Percentiles rank a stretch among this genome's conserved stretches.
phyloP scores from a whole-genome alignment of 2,797 vertebrate species.

The Acridotheres tristis region DNA sequence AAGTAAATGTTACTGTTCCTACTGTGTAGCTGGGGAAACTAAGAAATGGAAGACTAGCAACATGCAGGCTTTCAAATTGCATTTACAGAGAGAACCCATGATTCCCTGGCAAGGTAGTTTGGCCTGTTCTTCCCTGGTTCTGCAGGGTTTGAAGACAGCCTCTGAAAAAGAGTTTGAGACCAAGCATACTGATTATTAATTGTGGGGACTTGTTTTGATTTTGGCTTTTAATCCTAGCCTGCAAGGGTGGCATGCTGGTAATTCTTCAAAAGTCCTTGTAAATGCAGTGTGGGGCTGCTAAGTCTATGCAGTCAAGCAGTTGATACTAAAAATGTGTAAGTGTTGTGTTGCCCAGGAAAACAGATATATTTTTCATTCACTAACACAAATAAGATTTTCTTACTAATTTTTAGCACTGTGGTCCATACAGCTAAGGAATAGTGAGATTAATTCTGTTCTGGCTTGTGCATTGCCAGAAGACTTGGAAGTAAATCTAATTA shows the following conservation, averaged over 20 bases:
- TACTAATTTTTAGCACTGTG: conserved; percentile 19
- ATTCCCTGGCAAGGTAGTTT: background rate
- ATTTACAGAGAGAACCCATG: background rate
- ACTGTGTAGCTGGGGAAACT: background rate
- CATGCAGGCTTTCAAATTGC: background rate
- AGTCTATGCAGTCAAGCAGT: background rate
- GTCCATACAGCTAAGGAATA: background rate
- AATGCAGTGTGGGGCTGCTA: background rate
- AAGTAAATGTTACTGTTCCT: background rate
- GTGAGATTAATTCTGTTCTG: conserved; percentile 19
- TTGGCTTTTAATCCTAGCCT: background rate
- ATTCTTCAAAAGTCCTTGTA: background rate
- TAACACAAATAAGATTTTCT: conserved; percentile 30
- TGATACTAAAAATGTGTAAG: background rate
- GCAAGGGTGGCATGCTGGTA: background rate
- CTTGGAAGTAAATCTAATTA: conserved; percentile 44
- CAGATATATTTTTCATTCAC: conserved; percentile 9
- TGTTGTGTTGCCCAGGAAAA: background rate
- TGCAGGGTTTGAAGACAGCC: background rate
- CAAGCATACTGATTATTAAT: background rate
- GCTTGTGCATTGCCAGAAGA: conserved; percentile 7
- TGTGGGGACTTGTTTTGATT: background rate
- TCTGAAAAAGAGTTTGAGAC: background rate
- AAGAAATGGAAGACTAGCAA: background rate
- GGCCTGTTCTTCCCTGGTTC: background rate